Evolutionary conservation across 2,888 invertebrate species (phyloP), one percentile per base, ranked within the genome.

Genomic region (Cosmia pyralina): DNA sequence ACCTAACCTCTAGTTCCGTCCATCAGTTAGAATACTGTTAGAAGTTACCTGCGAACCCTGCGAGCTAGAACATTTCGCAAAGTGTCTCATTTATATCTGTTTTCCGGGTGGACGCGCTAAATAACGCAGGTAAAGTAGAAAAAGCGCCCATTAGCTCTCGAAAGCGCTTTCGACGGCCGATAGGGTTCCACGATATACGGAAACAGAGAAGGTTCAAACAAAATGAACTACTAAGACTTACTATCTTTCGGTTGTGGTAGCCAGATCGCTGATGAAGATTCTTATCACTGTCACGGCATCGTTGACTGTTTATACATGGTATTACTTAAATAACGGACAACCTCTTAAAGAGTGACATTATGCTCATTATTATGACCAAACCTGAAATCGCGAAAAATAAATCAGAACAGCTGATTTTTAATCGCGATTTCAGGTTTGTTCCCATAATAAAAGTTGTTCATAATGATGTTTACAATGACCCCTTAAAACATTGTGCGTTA

Each of bases 61-160:
- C 6, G 62, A 52, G 53, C 68, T 75, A 63, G 65, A 83, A 72
- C 69, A 74, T 76, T 86, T 84, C 81, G 79, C 83, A 81, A 88
- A 89, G 88, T 87, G 87, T 90, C 88, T 88, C 91, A 87, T 89
- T 89, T 90, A 88, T 92, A 91, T 91, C 90, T 88, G 90, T 90
- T 90, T 90, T 90, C 88, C 90, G 89, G 90, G 80, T 89, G 90
- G 89, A 80, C 85, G 90, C 87, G 86, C 87, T 90, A 90, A 92
- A 92, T 92, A 91, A 91, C 90, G 89, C 89, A 81, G 81, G 75
- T 75, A 75, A 75, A 62, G 75, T 75, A 75, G 81, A 75, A 75
- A 75, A 77, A 77, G 77, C 82, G 53, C 22, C 75, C 81, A 81
- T 81, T 74, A 74, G 76, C 69, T 75, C 72, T 83, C 83, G 72